Percentiles rank a stretch among this genome's conserved stretches.
Evolutionary conservation across 2,797 vertebrate species (phyloP).

Genomic region (Odontamblyopus lacepedii): DNA sequence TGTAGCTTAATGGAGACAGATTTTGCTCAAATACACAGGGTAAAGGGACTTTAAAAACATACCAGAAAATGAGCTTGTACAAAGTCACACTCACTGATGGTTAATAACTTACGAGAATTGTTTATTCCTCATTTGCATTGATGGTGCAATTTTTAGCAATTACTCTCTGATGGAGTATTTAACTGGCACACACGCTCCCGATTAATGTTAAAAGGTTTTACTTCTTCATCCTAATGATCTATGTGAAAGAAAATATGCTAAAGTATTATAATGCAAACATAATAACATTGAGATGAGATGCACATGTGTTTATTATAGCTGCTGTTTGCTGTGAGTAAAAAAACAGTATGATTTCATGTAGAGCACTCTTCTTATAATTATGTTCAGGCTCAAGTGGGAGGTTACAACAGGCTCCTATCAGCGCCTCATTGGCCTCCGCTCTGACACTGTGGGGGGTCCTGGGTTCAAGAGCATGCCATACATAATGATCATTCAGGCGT

Average conservation of each 20-base stretch:
- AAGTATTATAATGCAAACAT: constrained; percentile 1
- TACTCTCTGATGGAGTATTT: not conserved
- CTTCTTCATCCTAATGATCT: not conserved
- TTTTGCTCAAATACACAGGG: too few relatives aligned
- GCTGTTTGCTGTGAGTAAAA: not conserved
- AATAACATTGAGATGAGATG: not conserved
- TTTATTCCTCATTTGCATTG: not conserved
- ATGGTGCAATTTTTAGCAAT: not conserved
- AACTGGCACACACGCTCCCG: not conserved
- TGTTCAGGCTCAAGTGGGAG: constrained; percentile 23
- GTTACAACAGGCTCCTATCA: constrained; percentile 22
- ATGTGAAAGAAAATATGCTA: not conserved
- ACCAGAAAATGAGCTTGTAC: not conserved
- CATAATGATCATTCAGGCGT: not conserved
- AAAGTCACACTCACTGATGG: not conserved
- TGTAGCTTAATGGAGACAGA: too few relatives aligned
- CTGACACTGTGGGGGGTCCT: not conserved
- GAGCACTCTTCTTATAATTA: constrained; percentile 24
- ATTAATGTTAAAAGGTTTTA: not conserved
- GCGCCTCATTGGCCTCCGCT: constrained; percentile 8
- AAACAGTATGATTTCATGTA: constrained; percentile 13
- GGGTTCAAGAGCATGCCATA: not conserved
- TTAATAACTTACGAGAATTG: not conserved
- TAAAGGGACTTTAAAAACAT: not conserved
- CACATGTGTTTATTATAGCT: not conserved